Percentiles rank a stretch among this genome's conserved stretches.
Evolutionary conservation across 2,113 vertebrate genomes (phyloP).

Genomic region (Xiphophorus maculatus): DNA sequence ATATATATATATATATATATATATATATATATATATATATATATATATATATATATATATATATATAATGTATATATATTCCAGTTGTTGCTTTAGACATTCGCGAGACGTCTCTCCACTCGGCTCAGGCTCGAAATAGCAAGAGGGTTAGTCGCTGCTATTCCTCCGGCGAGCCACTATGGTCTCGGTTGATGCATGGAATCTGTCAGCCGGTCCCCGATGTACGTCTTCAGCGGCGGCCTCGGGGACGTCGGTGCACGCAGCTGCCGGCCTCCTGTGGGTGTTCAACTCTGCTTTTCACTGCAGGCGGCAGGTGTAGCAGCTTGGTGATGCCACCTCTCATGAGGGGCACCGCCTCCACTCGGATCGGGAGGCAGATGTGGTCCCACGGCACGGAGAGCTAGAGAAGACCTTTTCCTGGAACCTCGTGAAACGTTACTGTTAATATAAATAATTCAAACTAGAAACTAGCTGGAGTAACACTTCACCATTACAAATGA

Average conservation of each 20-base stretch:
- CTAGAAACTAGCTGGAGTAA: background rate
- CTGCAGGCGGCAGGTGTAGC: conserved; percentile 49
- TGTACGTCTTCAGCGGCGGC: conserved; percentile 59
- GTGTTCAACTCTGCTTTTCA: conserved; percentile 38
- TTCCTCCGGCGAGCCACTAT: conserved; percentile 32
- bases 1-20: background rate
- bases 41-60: too few relatives aligned
- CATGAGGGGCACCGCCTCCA: conserved; percentile 35
- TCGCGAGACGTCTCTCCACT: conserved; percentile 6
- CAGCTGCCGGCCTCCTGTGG: conserved; percentile 53
- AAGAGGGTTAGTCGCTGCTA: conserved; percentile 25
- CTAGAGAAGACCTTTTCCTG: conserved; percentile 3
- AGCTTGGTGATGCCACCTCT: conserved; percentile 62
- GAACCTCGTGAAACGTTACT: background rate
- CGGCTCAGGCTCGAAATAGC: conserved; percentile 46
- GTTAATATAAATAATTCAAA: background rate
- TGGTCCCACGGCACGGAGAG: conserved; percentile 1
- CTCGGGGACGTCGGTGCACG: conserved; percentile 50
- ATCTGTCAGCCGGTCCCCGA: conserved; percentile 61
- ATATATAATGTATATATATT: background rate
- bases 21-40: too few relatives aligned
- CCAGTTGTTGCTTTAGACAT: conserved; percentile 38
- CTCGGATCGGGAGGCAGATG: conserved; percentile 19
- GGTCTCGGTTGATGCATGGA: conserved; percentile 55
- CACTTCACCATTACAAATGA: background rate